Conservation (phyloP, 2,888 invertebrate genomes). For the Oscheius sp. region DNA sequence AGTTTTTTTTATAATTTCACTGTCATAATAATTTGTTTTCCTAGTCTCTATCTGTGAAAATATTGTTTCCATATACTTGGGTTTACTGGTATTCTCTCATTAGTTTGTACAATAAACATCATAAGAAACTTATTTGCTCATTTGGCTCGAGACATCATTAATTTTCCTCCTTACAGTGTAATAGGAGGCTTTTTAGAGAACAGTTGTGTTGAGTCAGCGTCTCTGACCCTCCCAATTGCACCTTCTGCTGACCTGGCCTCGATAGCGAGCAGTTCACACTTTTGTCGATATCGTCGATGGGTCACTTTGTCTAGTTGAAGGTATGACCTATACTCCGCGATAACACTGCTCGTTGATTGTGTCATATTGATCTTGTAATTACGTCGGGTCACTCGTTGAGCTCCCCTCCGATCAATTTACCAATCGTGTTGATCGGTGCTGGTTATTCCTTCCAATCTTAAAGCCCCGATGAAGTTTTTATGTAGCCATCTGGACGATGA, state of each 20-base stretch:
- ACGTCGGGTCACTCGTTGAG: not conserved
- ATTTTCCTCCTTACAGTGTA: slow-evolving; percentile 8
- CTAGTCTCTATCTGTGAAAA: slow-evolving; percentile 18
- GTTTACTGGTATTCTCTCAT: slow-evolving; percentile 11
- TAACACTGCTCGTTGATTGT: not conserved
- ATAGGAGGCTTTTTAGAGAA: slow-evolving; percentile 28
- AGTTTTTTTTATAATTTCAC: not conserved
- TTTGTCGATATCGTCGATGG: not conserved
- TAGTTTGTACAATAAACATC: not conserved
- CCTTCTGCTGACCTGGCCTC: slow-evolving; percentile 18
- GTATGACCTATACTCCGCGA: not conserved
- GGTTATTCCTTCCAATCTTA: too few relatives aligned
- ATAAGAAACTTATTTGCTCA: not conserved
- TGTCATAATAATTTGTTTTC: slow-evolving; percentile 7
- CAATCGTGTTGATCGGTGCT: too few relatives aligned
- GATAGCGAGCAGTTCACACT: slow-evolving; percentile 7
- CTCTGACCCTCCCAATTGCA: slow-evolving; percentile 17
- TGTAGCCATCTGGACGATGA: slow-evolving; percentile 9
- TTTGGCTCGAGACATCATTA: slow-evolving; percentile 1
- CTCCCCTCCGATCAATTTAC: not conserved
- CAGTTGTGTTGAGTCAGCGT: slow-evolving; percentile 27
- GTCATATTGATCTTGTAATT: not conserved
- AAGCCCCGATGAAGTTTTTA: slow-evolving; percentile 4
- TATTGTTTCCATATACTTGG: slow-evolving; percentile 6
- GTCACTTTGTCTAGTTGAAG: not conserved